These are phyloP conservation scores for Acanthococcus lagerstroemiae DNA, from an alignment of 2,888 invertebrate species.

Conservation along the genomic window DNA sequence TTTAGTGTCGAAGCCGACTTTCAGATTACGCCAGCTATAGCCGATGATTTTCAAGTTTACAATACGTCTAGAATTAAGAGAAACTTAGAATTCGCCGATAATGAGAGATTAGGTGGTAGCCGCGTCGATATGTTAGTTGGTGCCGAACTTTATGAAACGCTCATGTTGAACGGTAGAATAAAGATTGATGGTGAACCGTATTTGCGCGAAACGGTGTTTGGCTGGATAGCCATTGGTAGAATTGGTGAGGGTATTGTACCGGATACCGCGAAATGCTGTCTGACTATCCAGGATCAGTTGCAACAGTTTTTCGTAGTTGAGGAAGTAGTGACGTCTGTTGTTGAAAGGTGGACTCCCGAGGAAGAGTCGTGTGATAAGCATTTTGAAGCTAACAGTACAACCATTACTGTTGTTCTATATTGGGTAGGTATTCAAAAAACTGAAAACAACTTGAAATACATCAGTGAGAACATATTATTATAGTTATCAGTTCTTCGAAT, in stretches of 20 bases:
- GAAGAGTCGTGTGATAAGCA: conserved; percentile 30
- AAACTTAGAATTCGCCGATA: conserved; percentile 33
- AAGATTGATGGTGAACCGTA: conserved; percentile 18
- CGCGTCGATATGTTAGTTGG: conserved; percentile 34
- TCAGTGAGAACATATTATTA: too few species aligned
- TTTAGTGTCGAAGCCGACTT: background rate
- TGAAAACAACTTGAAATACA: too few species aligned
- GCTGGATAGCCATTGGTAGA: conserved; percentile 33
- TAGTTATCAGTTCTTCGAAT: too few species aligned
- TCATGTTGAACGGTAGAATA: background rate
- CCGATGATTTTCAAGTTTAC: background rate
- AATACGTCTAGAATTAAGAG: conserved; percentile 20
- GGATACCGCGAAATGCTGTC: background rate
- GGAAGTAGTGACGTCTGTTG: conserved; percentile 22
- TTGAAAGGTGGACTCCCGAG: background rate
- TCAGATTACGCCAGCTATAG: background rate
- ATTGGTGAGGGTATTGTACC: background rate
- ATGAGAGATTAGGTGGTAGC: conserved; percentile 31
- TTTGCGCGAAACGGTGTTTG: conserved; percentile 33
- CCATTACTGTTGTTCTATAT: too few species aligned
- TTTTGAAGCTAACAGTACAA: conserved; percentile 26
- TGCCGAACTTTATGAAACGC: conserved; percentile 22
- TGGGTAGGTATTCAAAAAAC: too few species aligned
- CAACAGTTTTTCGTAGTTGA: background rate
- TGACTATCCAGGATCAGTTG: too few species aligned